phyloP scores from a whole-genome alignment of 2,113 vertebrate species.

The Anoura caudifer region DNA sequence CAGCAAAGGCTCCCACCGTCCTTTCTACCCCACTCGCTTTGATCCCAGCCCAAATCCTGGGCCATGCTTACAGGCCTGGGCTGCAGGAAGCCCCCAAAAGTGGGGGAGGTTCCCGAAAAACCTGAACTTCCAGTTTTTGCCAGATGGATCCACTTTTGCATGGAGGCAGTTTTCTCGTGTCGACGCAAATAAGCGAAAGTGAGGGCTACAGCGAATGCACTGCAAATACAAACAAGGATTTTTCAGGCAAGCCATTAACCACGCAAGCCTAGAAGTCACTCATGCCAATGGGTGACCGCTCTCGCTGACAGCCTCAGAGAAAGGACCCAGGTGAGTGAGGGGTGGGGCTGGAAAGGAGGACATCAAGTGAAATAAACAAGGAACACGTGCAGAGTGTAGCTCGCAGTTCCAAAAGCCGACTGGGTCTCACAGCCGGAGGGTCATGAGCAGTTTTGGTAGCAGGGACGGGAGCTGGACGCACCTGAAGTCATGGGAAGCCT shows the following conservation, averaged over 20 bases:
- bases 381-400: fast-evolving
- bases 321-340: neutral
- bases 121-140: neutral
- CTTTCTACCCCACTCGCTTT: no score
- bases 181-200: neutral
- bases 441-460: neutral
- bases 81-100: neutral
- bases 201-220: no score
- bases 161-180: neutral
- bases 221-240: neutral
- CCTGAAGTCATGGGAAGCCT: neutral
- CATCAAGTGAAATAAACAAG: no score
- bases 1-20: neutral
- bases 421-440: neutral
- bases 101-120: neutral
- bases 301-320: neutral
- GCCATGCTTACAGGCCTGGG: fast-evolving
- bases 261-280: fast-evolving
- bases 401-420: fast-evolving
- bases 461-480: fast-evolving
- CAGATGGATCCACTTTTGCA: neutral
- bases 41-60: neutral
- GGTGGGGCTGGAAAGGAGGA: neutral
- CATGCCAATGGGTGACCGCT: fast-evolving
- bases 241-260: fast-evolving